These are phyloP conservation scores for Thoracochromis brauschi DNA, from an alignment of 2,113 vertebrate genomes.

Conservation along the genomic window DNA sequence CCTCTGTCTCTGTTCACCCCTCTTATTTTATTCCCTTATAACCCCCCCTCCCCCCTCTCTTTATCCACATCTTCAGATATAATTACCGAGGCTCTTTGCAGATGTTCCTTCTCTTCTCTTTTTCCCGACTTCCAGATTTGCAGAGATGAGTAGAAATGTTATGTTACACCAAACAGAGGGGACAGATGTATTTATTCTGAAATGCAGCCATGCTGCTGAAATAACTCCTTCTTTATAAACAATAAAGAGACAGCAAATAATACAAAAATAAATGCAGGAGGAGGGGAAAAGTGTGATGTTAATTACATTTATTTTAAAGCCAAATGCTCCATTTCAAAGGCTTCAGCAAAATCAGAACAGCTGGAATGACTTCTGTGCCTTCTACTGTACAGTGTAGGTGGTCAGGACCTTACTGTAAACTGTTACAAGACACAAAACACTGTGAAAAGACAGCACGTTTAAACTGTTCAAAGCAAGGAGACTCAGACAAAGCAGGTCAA, in stretches of 20 bases:
- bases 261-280: neutral
- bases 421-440: neutral
- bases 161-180: constrained; percentile 1
- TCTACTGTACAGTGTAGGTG: constrained; percentile 44
- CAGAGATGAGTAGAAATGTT: constrained; percentile 30
- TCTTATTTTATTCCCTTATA: constrained; percentile 44
- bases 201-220: neutral
- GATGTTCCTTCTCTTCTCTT: constrained; percentile 49
- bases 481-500: neutral
- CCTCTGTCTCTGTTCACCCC: constrained; percentile 13
- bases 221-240: neutral
- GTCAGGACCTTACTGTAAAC: constrained; percentile 8
- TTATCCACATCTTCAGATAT: constrained; percentile 64
- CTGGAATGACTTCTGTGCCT: constrained; percentile 26
- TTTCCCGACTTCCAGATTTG: constrained; percentile 23
- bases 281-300: constrained; percentile 6
- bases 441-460: neutral
- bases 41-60: neutral
- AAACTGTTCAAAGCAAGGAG: neutral
- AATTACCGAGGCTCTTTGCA: constrained; percentile 62
- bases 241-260: neutral
- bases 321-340: constrained; percentile 33
- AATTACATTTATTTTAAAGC: constrained; percentile 39
- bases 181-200: neutral
- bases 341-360: constrained; percentile 35